These are phyloP conservation scores for Eulemur albifrons DNA, from an alignment of 2,797 vertebrate species.

Conservation along the genomic window DNA sequence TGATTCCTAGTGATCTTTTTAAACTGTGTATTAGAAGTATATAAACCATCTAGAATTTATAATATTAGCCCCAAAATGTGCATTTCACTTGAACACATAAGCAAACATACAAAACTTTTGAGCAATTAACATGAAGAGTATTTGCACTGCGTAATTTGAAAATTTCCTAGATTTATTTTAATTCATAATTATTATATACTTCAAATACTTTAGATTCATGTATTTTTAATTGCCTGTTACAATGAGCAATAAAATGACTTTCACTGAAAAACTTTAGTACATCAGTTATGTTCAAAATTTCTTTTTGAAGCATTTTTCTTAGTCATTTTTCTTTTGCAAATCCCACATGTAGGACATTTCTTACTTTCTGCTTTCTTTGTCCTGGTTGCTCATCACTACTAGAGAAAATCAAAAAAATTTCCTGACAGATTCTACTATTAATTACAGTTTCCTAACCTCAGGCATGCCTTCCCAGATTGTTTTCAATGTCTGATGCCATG, in stretches of 20 bases:
- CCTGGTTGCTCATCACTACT: neutral
- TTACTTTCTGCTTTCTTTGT: neutral
- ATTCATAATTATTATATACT: neutral
- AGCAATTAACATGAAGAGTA: neutral
- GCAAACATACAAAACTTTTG: neutral
- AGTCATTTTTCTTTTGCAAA: neutral
- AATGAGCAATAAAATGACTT: neutral
- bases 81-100: neutral
- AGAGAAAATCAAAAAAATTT: neutral
- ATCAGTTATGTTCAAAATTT: neutral
- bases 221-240: neutral
- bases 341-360: neutral
- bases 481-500: neutral
- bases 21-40: neutral
- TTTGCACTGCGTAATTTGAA: neutral
- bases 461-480: neutral
- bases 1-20: neutral
- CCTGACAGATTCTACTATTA: neutral
- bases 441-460: neutral
- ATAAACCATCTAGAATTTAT: neutral
- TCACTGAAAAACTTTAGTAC: neutral
- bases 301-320: neutral
- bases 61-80: neutral
- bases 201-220: neutral
- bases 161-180: neutral